phyloP scores from a whole-genome alignment of 2,797 vertebrate species.

The Tokudaia muenninki region DNA sequence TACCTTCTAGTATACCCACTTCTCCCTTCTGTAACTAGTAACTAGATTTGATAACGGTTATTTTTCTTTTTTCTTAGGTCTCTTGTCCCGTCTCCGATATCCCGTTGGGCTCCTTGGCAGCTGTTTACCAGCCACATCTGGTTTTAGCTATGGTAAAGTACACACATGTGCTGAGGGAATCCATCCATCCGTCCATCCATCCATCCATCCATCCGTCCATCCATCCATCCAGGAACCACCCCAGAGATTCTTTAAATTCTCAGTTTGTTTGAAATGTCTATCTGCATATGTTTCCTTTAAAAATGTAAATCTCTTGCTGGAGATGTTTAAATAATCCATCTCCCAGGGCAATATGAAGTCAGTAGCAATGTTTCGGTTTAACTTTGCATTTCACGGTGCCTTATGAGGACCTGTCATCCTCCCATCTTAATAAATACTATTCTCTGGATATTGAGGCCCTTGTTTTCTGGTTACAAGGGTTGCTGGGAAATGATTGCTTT shows the following conservation, averaged over 20 bases:
- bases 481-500: neutral
- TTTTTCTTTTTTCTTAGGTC: constrained; percentile 85
- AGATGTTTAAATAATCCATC: constrained; percentile 21
- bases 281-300: neutral
- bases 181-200: too few relatives aligned
- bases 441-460: neutral
- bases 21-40: constrained; percentile 4
- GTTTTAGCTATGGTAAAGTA: constrained; percentile 91
- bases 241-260: neutral
- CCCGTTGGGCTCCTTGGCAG: constrained; percentile 89
- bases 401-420: neutral
- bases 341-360: neutral
- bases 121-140: constrained; percentile 89
- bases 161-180: neutral
- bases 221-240: neutral
- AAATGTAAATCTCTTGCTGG: neutral
- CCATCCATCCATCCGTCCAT: too few relatives aligned
- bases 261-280: neutral
- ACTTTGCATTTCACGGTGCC: neutral
- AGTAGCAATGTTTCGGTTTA: neutral
- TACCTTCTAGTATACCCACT: neutral
- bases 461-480: neutral
- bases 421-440: constrained; percentile 1
- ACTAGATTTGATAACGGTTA: neutral
- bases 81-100: constrained; percentile 91